These are phyloP conservation scores for Darevskia mixta DNA, from an alignment of 2,797 vertebrate genomes.

Conservation along the genomic window DNA sequence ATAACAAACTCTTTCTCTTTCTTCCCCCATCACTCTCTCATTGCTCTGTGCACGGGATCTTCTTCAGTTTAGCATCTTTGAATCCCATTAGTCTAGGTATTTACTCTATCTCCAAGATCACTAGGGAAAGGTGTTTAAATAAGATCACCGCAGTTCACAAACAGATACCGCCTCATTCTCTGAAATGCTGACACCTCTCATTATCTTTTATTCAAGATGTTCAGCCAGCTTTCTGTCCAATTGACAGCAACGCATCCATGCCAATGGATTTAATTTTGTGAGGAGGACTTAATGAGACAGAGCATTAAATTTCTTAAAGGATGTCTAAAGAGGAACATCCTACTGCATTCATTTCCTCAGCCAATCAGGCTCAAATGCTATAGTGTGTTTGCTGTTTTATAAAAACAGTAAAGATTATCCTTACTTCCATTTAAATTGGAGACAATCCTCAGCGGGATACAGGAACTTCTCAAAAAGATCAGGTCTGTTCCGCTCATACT, in stretches of 20 bases:
- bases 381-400: not conserved
- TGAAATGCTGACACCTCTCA: slow-evolving; percentile 14
- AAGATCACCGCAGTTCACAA: slow-evolving; percentile 5
- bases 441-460: not conserved
- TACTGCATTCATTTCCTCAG: not conserved
- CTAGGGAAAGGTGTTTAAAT: slow-evolving; percentile 10
- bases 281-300: slow-evolving; percentile 19
- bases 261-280: slow-evolving; percentile 31
- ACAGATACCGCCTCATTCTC: not conserved
- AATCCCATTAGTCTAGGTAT: slow-evolving; percentile 25
- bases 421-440: not conserved
- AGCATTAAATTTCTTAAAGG: not conserved
- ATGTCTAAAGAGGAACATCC: not conserved
- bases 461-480: not conserved
- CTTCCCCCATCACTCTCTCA: not conserved
- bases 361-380: not conserved
- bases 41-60: not conserved
- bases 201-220: slow-evolving; percentile 14
- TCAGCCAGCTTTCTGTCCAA: slow-evolving; percentile 8
- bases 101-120: slow-evolving; percentile 24
- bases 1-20: not conserved
- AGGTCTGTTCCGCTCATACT: not conserved
- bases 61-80: not conserved
- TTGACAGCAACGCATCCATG: slow-evolving; percentile 5
- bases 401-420: not conserved